phyloP scores from a whole-genome alignment of 2,888 invertebrate genomes.

The Papilio elwesi region DNA sequence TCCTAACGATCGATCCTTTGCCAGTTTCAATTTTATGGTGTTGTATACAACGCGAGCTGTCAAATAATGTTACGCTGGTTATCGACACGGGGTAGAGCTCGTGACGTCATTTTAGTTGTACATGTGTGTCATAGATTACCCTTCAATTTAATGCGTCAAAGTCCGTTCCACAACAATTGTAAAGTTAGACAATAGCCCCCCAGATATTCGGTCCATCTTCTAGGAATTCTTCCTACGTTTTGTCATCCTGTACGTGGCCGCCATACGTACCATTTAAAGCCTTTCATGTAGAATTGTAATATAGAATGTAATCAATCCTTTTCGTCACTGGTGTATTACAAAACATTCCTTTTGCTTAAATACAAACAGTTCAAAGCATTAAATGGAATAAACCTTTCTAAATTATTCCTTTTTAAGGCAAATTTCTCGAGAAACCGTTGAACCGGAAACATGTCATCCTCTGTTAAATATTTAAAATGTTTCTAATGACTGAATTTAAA shows the following conservation, averaged over 20 bases:
- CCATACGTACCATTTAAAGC: too few relatives aligned
- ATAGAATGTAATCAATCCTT: background rate
- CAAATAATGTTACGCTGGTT: too few relatives aligned
- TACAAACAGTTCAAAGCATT: slow-evolving; percentile 21
- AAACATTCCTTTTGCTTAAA: background rate
- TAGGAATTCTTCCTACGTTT: background rate
- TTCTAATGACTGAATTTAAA: slow-evolving; percentile 70
- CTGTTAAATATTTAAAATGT: slow-evolving; percentile 71
- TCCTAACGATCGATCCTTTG: too few relatives aligned
- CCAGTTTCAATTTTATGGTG: too few relatives aligned
- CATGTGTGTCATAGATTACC: too few relatives aligned
- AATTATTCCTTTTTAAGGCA: slow-evolving; percentile 34
- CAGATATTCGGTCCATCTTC: background rate
- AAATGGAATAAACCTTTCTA: slow-evolving; percentile 16
- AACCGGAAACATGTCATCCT: slow-evolving; percentile 63
- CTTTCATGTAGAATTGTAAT: too few relatives aligned
- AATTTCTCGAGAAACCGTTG: slow-evolving; percentile 36
- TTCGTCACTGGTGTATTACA: background rate
- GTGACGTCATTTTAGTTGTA: too few relatives aligned
- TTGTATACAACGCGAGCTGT: too few relatives aligned
- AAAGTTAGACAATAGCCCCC: too few relatives aligned
- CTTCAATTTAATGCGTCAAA: too few relatives aligned
- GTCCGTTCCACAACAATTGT: too few relatives aligned
- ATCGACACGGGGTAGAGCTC: too few relatives aligned
- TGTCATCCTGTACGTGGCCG: background rate